Evolutionary conservation across 2,888 invertebrate genomes (phyloP).

Genomic region (Dasysyrphus tricinctus): DNA sequence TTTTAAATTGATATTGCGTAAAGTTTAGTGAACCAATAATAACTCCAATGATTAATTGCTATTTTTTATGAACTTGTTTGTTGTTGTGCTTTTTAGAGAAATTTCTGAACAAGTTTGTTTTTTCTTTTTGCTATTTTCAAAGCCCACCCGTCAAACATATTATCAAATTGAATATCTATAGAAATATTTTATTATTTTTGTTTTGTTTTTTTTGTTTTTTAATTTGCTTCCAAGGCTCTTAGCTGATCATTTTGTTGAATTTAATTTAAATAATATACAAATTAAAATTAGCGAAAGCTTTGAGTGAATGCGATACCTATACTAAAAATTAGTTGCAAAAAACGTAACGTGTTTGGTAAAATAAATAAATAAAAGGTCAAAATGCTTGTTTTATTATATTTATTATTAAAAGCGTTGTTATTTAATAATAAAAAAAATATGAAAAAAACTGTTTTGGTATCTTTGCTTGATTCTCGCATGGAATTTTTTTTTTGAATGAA

Average conservation of each 20-base stretch:
- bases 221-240: not conserved
- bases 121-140: not conserved
- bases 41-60: slow-evolving; percentile 32
- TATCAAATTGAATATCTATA: not conserved
- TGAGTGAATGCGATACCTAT: not conserved
- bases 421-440: too few relatives aligned
- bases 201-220: too few relatives aligned
- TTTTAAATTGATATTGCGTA: slow-evolving; percentile 25
- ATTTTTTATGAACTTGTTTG: slow-evolving; percentile 37
- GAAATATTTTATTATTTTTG: not conserved
- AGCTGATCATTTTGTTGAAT: slow-evolving; percentile 2
- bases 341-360: not conserved
- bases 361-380: not conserved
- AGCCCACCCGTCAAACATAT: not conserved
- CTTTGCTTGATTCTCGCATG: too few relatives aligned
- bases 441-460: too few relatives aligned
- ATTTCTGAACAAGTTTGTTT: slow-evolving; percentile 53
- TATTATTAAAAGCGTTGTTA: too few relatives aligned
- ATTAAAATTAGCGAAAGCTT: slow-evolving; percentile 13
- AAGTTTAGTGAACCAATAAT: slow-evolving; percentile 45
- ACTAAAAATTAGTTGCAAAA: not conserved
- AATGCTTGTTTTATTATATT: not conserved
- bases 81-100: slow-evolving; percentile 49
- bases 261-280: slow-evolving; percentile 25
- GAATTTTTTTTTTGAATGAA: too few relatives aligned